These are phyloP conservation scores for Cichladusa arquata DNA, from an alignment of 2,113 vertebrate species.

Conservation along the genomic window DNA sequence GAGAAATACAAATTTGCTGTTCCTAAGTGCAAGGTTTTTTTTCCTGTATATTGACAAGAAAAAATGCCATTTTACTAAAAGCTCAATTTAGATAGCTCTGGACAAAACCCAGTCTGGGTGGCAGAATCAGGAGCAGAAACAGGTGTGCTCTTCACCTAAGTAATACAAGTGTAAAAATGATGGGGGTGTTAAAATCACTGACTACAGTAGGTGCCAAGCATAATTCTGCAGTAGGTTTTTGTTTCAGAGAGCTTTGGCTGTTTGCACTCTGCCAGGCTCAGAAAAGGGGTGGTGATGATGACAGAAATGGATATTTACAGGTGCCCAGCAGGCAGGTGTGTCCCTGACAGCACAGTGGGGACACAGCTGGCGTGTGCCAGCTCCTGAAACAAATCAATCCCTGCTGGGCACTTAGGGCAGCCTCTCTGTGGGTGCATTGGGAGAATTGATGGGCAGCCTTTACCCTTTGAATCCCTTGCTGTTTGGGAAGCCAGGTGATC, in stretches of 20 bases:
- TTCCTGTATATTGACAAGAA: neutral
- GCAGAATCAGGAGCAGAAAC: neutral
- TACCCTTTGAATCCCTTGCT: neutral
- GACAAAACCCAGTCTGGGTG: neutral
- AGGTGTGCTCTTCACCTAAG: neutral
- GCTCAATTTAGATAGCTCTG: neutral
- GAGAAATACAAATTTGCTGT: neutral
- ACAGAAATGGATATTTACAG: rapidly evolving
- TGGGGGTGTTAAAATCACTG: neutral
- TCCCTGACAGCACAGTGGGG: neutral
- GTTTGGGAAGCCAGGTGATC: neutral
- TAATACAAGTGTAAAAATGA: neutral
- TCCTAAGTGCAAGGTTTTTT: neutral
- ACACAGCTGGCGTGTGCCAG: neutral
- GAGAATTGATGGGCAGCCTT: neutral
- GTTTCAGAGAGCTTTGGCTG: neutral
- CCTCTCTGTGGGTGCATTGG: rapidly evolving
- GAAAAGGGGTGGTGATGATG: neutral
- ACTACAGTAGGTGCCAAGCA: neutral
- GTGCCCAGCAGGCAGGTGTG: neutral
- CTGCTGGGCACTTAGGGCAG: neutral
- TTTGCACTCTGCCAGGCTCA: neutral
- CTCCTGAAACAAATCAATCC: neutral
- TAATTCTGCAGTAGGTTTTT: neutral
- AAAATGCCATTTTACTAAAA: neutral